Evolutionary conservation across 2,888 invertebrate species (phyloP).

Genomic region (Tenthredo distinguenda): DNA sequence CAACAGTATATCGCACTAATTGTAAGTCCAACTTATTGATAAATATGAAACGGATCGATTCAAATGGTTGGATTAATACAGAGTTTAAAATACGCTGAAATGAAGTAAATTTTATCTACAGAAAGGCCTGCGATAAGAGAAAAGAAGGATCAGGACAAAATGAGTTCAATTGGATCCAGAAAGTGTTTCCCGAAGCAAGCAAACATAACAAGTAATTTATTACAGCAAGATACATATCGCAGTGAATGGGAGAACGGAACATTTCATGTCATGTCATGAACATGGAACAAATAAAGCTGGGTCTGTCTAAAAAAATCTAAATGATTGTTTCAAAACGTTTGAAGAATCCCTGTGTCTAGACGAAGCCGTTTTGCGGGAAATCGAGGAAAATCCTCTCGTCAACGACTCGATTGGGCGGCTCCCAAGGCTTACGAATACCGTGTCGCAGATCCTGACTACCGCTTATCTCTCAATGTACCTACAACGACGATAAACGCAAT

Average conservation of each 20-base stretch:
- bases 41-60: neutral
- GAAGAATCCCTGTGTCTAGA: constrained; percentile 18
- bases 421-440: constrained; percentile 23
- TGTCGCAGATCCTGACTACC: constrained; percentile 39
- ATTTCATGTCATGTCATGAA: no score
- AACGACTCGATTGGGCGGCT: constrained; percentile 30
- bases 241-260: neutral
- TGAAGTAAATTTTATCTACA: neutral
- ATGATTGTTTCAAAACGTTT: constrained; percentile 36
- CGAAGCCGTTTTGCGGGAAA: constrained; percentile 27
- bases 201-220: neutral
- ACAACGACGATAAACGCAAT: constrained; percentile 24
- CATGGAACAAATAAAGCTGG: no score
- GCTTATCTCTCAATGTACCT: constrained; percentile 24
- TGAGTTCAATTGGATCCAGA: neutral
- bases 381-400: constrained; percentile 28
- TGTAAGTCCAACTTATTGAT: neutral
- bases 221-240: neutral
- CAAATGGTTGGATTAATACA: neutral
- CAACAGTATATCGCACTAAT: neutral
- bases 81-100: neutral
- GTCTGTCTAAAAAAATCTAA: neutral
- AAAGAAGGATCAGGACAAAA: neutral
- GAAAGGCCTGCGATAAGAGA: neutral
- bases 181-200: neutral